Base-by-base conservation (phyloP, 2,113 vertebrate genomes). In the Callionymus lyra region DNA sequence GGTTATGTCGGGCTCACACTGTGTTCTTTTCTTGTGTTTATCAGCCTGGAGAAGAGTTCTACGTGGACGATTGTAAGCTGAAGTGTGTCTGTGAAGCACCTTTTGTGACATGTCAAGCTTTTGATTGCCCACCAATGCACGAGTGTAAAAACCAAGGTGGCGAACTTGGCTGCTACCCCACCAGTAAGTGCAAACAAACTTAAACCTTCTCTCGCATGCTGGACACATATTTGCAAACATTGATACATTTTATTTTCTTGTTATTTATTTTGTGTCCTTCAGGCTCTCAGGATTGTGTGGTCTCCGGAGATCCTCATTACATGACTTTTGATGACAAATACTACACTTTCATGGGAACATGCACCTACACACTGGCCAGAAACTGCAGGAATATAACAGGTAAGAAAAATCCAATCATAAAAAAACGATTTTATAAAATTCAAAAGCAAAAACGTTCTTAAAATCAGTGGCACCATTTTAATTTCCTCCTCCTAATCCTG, bases 251-350 rank as follows among this genome's bases (percentile, higher is more conserved):
- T n/a, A n/a, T n/a, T n/a, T n/a, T n/a, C n/a, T n/a, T n/a, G n/a
- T 27, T 27, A 27, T 27, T 27, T 4, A 27, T 27, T 27, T 27
- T 27, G 21, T 8, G 21, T 27, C 36, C n/a, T 12, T 14, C 57
- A 86, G 85, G 67, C 13, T 82, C 57, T 38, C 78, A 85, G 35
- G 76, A 83, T 41, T 93, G 91, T 43, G 75, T 83, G 6, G 77
- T 88, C n/a, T 85, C 81, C 12, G 89, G 91, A 19, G 89, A 92
- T 63, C 89, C 90, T 5, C 91, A 92, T 41, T 91, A 91, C 50
- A 82, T 56, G 50, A 91, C 87, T 0, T 93, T 91, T 35, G 91
- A 93, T 14, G 82, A 82, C 31, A 83, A 54, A 17, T 83, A 44
- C 60, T 90, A 79, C 15, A 81, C 74, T 55, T 90, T 91, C 74